Percentiles rank a stretch among this genome's conserved stretches.
These are phyloP conservation scores for Erynnis tages DNA, from an alignment of 2,888 invertebrate species.

Conservation along the genomic window DNA sequence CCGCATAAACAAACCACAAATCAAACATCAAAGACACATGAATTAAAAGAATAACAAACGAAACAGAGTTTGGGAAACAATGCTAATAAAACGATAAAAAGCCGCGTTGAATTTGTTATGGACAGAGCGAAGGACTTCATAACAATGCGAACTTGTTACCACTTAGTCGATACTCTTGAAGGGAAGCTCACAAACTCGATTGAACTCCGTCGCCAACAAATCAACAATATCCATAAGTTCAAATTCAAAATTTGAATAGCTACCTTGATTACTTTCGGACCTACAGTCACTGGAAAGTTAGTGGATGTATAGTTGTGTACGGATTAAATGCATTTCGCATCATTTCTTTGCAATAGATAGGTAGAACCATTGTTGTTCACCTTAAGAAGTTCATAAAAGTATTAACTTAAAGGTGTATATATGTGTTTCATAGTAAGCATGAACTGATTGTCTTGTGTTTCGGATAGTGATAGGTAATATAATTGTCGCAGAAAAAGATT, in stretches of 20 bases:
- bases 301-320: neutral
- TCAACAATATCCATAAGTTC: slow-evolving; percentile 11
- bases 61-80: slow-evolving; percentile 60
- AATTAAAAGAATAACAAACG: slow-evolving; percentile 51
- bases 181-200: slow-evolving; percentile 18
- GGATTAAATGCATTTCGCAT: no score
- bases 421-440: no score
- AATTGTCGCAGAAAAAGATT: no score
- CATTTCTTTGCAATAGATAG: no score
- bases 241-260: neutral
- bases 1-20: slow-evolving; percentile 23
- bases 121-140: slow-evolving; percentile 52
- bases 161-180: slow-evolving; percentile 10
- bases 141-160: slow-evolving; percentile 53
- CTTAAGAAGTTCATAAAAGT: no score
- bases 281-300: neutral
- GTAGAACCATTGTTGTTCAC: no score
- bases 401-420: no score
- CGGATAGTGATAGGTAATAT: no score
- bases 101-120: slow-evolving; percentile 62
- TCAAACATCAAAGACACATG: slow-evolving; percentile 57
- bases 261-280: neutral
- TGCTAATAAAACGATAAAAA: slow-evolving; percentile 64
- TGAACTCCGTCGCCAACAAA: slow-evolving; percentile 13
- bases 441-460: no score